Evolutionary conservation across 2,113 vertebrate species (phyloP), one percentile per base, ranked within the genome.

Genomic region (Setophaga petechia): DNA sequence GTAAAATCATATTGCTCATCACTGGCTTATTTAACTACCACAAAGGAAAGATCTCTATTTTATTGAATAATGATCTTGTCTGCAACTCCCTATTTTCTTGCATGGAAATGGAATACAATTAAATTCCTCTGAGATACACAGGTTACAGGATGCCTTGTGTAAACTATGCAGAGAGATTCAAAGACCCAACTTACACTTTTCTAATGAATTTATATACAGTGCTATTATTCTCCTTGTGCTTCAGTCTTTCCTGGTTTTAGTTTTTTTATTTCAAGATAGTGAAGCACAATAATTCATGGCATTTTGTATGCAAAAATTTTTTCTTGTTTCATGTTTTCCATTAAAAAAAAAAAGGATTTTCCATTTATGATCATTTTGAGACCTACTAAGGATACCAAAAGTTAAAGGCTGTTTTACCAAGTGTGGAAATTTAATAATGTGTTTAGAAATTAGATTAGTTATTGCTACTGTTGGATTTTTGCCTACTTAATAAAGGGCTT

Each of bases 361-460:
- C 9, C 1, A 9, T 71, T 81, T 80, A 44, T 25, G 73, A 10
- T 30, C 20, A 14, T 35, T 14, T 54, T 55, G n/a, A 68, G 17
- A 72, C 44, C 17, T 68, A 25, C 7, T 65, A 41, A 49, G 6
- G 46, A 63, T 2, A 66, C 3, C 3, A 66, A 67, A 74, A 31
- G 5, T 86, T 25, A 84, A 80, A 77, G 20, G 5, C 2, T 63
- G 1, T 49, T 86, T 68, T 65, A 43, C 7, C 31, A 68, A 55
- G 27, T 59, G 15, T 39, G 17, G 37, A 77, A 62, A 74, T 69
- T 23, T 49, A 91, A 58, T n/a, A 3, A 72, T 0, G 0, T 25
- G 1, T 78, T 67, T 49, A 58, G 66, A 90, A 84, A 58, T 35
- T 15, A 54, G 20, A 51, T 17, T 58, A n/a, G 57, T 15, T 35